Conservation (phyloP, 2,113 vertebrate genomes). For the Nestor notabilis region DNA sequence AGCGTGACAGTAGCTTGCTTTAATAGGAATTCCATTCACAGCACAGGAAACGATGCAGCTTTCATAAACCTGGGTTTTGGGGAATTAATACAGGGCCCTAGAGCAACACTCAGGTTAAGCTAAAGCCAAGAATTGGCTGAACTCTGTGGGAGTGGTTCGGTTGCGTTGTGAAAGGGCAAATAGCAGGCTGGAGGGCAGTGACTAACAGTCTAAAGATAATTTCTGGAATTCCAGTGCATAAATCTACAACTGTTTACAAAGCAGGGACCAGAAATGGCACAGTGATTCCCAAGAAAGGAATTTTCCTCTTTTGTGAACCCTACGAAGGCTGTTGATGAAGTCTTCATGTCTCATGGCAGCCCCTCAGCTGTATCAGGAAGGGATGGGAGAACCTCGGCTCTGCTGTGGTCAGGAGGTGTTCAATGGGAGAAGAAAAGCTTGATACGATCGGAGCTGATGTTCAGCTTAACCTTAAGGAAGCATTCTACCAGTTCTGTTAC, state of each 20-base stretch:
- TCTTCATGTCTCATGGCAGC: not conserved
- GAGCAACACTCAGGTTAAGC: not conserved
- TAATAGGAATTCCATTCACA: not conserved
- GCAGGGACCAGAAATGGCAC: not conserved
- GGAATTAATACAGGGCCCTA: not conserved
- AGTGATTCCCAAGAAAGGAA: not conserved
- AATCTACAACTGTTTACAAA: not conserved
- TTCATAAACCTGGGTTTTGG: not conserved
- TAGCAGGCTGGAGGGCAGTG: not conserved
- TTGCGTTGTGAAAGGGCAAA: not conserved
- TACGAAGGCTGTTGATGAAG: not conserved
- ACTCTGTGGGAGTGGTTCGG: not conserved
- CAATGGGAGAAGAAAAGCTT: not conserved
- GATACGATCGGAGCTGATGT: fast-evolving
- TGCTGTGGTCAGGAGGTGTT: not conserved
- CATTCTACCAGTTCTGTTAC: not conserved
- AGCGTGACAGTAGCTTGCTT: not conserved
- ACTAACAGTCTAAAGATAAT: not conserved
- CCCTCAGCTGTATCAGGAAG: not conserved
- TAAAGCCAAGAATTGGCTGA: not conserved
- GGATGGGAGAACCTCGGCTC: not conserved
- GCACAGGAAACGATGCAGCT: not conserved
- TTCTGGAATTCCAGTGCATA: not conserved
- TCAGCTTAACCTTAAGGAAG: not conserved
- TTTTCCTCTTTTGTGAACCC: not conserved